A percentile compares a stretch with the other conserved stretches of the same genome.
These are phyloP conservation scores for Platycheirus rosarum DNA, from an alignment of 2,888 invertebrate species.

Conservation along the genomic window DNA sequence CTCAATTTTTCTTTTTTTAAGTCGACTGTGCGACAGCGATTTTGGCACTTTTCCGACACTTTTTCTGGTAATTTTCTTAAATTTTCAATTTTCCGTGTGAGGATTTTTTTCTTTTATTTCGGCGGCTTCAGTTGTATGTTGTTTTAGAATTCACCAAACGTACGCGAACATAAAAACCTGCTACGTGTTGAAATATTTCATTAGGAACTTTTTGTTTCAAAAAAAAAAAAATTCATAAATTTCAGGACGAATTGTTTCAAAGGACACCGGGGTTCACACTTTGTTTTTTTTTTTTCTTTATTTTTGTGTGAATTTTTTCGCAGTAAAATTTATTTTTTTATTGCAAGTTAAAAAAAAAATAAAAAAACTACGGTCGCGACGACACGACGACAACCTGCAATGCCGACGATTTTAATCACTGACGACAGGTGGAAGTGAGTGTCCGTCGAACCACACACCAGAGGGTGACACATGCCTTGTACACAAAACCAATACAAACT, in stretches of 20 bases:
- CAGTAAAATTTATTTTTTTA: slow-evolving; percentile 16
- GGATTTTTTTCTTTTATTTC: background rate
- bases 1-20: slow-evolving; percentile 7
- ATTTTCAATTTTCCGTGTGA: slow-evolving; percentile 39
- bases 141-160: slow-evolving; percentile 35
- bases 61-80: slow-evolving; percentile 14
- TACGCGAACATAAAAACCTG: background rate
- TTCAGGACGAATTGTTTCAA: slow-evolving; percentile 22
- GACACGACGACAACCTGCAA: slow-evolving; percentile 55
- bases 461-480: slow-evolving; percentile 61
- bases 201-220: slow-evolving; percentile 14
- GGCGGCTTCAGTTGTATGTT: slow-evolving; percentile 8
- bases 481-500: slow-evolving; percentile 52
- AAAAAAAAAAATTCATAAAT: slow-evolving; percentile 15
- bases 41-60: slow-evolving; percentile 57
- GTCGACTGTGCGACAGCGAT: background rate
- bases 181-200: slow-evolving; percentile 50
- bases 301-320: slow-evolving; percentile 28
- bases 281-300: background rate
- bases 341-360: no score
- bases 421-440: slow-evolving; percentile 70
- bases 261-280: background rate
- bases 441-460: slow-evolving; percentile 41
- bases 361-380: slow-evolving; percentile 32
- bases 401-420: slow-evolving; percentile 70